Conservation (phyloP, 1,140 invertebrate species). For the Aphaenogaster floridana region DNA sequence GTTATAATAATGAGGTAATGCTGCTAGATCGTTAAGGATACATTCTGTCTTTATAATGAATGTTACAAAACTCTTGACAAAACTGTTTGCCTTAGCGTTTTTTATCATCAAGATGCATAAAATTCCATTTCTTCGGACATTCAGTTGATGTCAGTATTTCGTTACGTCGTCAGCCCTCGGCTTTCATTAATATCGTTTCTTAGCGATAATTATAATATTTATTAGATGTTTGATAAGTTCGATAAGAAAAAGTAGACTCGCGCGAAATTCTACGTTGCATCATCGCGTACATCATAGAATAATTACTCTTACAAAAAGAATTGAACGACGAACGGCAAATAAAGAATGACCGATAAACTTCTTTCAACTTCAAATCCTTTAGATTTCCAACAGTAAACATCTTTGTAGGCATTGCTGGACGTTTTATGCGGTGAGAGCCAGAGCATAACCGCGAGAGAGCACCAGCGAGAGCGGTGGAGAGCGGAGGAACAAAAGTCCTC, state of each 20-base stretch:
- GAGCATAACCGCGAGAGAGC: constrained; percentile 49
- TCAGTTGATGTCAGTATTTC: neutral
- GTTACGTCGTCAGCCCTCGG: neutral
- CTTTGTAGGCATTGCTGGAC: constrained; percentile 44
- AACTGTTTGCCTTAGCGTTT: neutral
- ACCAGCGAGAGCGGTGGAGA: constrained; percentile 38
- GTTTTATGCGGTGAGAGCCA: constrained; percentile 66
- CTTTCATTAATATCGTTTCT: neutral
- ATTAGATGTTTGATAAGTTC: neutral
- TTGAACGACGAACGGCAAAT: neutral
- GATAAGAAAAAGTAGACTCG: neutral
- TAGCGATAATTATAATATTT: neutral
- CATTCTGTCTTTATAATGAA: neutral
- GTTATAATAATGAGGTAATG: neutral
- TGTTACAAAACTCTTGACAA: neutral
- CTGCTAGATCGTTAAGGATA: neutral
- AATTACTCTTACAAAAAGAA: no score
- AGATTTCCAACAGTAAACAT: constrained; percentile 41
- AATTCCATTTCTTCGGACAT: neutral
- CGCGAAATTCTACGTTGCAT: neutral
- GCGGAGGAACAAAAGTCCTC: constrained; percentile 77
- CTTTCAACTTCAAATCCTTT: neutral
- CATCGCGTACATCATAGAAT: neutral
- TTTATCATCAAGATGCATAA: neutral
- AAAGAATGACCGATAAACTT: neutral